These are phyloP conservation scores for Trichechus manatus DNA, from an alignment of 2,113 vertebrate genomes.

Conservation along the genomic window DNA sequence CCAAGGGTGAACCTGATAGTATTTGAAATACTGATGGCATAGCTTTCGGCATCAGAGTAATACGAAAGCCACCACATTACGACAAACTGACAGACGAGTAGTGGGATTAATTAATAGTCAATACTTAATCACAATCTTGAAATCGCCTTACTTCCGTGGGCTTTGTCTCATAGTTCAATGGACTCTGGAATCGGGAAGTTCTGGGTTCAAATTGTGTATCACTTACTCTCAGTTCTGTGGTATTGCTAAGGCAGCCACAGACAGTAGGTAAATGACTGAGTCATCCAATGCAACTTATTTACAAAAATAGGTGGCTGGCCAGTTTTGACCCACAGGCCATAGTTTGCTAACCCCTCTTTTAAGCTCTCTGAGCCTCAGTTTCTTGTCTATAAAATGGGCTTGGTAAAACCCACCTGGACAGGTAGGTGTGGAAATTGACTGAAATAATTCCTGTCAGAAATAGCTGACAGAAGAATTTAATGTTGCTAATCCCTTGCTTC, in stretches of 20 bases:
- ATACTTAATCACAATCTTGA: neutral
- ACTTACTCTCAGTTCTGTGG: neutral
- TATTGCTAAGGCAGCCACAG: neutral
- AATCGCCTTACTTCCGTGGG: neutral
- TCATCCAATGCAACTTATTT: neutral
- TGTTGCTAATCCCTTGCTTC: neutral
- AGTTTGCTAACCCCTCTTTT: neutral
- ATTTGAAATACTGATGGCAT: too few relatives aligned
- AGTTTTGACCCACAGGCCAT: neutral
- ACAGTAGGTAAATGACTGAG: neutral
- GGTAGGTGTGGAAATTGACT: neutral
- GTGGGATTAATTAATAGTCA: neutral
- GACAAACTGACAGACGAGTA: neutral
- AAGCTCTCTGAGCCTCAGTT: neutral
- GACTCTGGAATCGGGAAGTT: neutral
- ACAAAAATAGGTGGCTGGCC: neutral
- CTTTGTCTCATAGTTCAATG: neutral
- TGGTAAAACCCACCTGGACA: neutral
- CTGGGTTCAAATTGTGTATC: neutral
- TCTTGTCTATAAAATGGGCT: neutral
- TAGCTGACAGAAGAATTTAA: neutral
- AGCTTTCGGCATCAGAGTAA: too few relatives aligned
- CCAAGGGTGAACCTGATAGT: too few relatives aligned
- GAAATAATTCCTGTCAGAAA: neutral
- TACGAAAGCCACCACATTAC: neutral